Evolutionary conservation across 2,113 vertebrate species (phyloP).

Genomic region (Propithecus coquereli): DNA sequence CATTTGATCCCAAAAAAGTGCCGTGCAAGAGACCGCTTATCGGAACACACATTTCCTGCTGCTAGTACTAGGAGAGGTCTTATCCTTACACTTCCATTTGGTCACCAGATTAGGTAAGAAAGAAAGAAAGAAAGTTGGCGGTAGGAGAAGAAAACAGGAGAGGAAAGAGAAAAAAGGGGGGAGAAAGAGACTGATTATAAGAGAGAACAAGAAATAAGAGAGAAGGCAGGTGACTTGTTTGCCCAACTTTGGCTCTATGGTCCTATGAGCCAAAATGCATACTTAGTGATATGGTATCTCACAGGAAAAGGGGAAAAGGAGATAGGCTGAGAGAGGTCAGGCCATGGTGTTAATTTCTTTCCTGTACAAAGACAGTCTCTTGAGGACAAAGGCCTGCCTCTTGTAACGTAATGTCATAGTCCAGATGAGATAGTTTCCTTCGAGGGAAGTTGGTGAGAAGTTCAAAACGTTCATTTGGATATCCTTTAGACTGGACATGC

Average conservation of each 20-base stretch:
- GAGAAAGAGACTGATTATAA: slow-evolving; percentile 46
- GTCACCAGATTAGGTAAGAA: slow-evolving; percentile 74
- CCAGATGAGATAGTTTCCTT: slow-evolving; percentile 97
- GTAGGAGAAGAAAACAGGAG: slow-evolving; percentile 17
- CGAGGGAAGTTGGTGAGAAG: slow-evolving; percentile 99
- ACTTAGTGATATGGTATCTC: slow-evolving; percentile 74
- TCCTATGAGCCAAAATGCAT: slow-evolving; percentile 78
- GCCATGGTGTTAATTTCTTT: slow-evolving; percentile 92
- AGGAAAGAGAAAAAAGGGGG: slow-evolving; percentile 21
- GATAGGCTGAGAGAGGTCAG: slow-evolving; percentile 81
- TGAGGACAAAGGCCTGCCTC: slow-evolving; percentile 99
- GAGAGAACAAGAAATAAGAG: slow-evolving; percentile 62
- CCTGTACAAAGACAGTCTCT: slow-evolving; percentile 99
- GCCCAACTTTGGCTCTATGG: slow-evolving; percentile 76
- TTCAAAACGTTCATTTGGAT: slow-evolving; percentile 98
- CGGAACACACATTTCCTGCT: slow-evolving; percentile 65
- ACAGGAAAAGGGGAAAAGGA: slow-evolving; percentile 77
- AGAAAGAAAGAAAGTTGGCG: slow-evolving; percentile 39
- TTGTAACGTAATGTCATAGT: slow-evolving; percentile 99
- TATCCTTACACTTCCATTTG: slow-evolving; percentile 75
- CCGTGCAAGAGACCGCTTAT: slow-evolving; percentile 53
- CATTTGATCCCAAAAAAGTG: slow-evolving; percentile 61
- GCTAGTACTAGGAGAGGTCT: slow-evolving; percentile 64
- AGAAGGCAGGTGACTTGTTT: slow-evolving; percentile 75
- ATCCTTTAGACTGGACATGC: slow-evolving; percentile 97